Base-by-base conservation (phyloP, 2,888 invertebrate genomes). In the Platycheirus albimanus region DNA sequence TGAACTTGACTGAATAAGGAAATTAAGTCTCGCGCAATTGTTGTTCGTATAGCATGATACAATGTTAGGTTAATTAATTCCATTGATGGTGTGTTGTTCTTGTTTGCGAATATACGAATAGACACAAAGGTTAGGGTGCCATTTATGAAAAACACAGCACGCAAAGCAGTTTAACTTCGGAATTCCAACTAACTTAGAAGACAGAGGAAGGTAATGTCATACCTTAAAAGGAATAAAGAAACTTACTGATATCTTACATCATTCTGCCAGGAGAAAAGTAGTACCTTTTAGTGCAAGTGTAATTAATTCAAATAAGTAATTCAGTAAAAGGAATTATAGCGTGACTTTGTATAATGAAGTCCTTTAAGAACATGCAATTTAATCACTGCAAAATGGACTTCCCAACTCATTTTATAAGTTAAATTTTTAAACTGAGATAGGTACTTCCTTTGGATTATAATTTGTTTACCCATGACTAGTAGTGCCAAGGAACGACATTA, bases 91-190 rank as follows among this genome's bases (percentile, higher is more conserved):
- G 36, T 7, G 49, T 8, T 43, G 19, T 36, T 66, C n/a, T n/a
- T n/a, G n/a, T n/a, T n/a, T n/a, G n/a, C n/a, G n/a, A n/a, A n/a
- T n/a, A n/a, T 52, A 15, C 19, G 20, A 41, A 13, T 11, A 19
- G 8, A 36, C 36, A 54, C 36, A 36, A 54, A 54, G 67, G 58
- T 67, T 66, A 36, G 41, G 28, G 54, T 56, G 47, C 36, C 58
- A 54, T 61, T 78, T 66, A 52, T 45, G 52, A 52, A 30, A 30
- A 10, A 20, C 33, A n/a, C 28, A 52, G 19, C 78, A 78, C 78
- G 78, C 72, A 78, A 78, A 52, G 66, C 52, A 45, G 45, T 72
- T 78, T 47, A 11, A 47, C 61, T 51, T 64, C 10, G 49, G 41
- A 17, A 41, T 8, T 45, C 20, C 20, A 15, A 38, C 8, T 33